These are phyloP conservation scores for Chrysodeixis includens DNA, from an alignment of 2,888 invertebrate species.

Conservation along the genomic window DNA sequence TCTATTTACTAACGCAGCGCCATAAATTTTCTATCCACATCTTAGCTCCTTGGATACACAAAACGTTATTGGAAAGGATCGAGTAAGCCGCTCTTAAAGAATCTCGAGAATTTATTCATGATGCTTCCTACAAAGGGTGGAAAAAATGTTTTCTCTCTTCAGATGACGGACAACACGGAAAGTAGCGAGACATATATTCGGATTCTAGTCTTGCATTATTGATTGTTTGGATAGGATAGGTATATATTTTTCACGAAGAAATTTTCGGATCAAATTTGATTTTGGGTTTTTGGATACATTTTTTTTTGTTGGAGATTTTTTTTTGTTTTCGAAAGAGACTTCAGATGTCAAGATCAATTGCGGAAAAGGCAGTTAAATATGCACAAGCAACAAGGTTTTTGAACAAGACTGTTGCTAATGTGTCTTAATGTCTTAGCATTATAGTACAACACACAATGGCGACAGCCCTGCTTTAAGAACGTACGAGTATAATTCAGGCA, in stretches of 20 bases:
- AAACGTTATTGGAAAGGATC: conserved; percentile 65
- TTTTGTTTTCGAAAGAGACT: not conserved
- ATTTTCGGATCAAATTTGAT: conserved; percentile 7
- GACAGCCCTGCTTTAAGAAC: too few relatives aligned
- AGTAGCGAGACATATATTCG: conserved; percentile 42
- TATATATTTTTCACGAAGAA: conserved; percentile 31
- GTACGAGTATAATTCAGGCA: too few relatives aligned
- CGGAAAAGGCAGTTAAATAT: too few relatives aligned
- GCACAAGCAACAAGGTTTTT: too few relatives aligned
- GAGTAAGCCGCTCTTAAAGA: conserved; percentile 62
- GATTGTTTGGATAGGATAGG: conserved; percentile 50
- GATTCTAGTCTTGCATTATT: conserved; percentile 50
- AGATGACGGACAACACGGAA: conserved; percentile 48
- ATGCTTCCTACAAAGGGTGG: conserved; percentile 62
- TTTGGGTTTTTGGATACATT: conserved; percentile 17
- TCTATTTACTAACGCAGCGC: conserved; percentile 19
- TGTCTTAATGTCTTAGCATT: too few relatives aligned
- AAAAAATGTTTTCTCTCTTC: conserved; percentile 46
- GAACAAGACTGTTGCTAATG: too few relatives aligned
- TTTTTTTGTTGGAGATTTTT: conserved; percentile 13
- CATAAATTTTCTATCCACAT: conserved; percentile 52
- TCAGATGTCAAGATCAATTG: too few relatives aligned
- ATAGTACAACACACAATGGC: too few relatives aligned
- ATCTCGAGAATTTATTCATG: conserved; percentile 73
- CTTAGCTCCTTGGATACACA: conserved; percentile 54